Percentiles rank a stretch among this genome's conserved stretches.
These are phyloP conservation scores for Anableps anableps DNA, from an alignment of 2,797 vertebrate genomes.

Conservation along the genomic window DNA sequence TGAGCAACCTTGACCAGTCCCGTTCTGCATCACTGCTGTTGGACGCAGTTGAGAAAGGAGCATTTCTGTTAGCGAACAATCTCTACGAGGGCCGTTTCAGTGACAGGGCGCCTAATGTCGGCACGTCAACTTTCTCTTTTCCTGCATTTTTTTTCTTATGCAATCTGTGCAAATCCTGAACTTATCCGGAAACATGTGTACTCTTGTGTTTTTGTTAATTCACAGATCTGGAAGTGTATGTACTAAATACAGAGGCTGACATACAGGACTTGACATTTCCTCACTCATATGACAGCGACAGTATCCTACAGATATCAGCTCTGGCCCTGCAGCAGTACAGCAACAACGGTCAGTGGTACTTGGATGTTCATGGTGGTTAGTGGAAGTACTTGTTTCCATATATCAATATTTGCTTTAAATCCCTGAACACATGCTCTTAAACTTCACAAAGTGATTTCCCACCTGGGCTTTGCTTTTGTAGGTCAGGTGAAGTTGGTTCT, in stretches of 20 bases:
- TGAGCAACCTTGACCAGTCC: slow-evolving; percentile 72
- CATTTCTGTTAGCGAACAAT: slow-evolving; percentile 79
- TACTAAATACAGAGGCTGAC: slow-evolving; percentile 89
- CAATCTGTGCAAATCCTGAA: neutral
- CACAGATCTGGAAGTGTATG: slow-evolving; percentile 80
- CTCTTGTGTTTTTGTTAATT: slow-evolving; percentile 17
- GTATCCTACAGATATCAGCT: slow-evolving; percentile 90
- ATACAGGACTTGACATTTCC: slow-evolving; percentile 91
- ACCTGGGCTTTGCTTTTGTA: slow-evolving; percentile 40
- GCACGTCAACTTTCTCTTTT: slow-evolving; percentile 41
- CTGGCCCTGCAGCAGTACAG: slow-evolving; percentile 93
- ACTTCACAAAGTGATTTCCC: neutral
- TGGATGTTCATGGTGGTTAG: neutral
- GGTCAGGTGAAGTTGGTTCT: slow-evolving; percentile 93
- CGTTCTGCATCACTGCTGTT: slow-evolving; percentile 74
- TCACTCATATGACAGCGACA: slow-evolving; percentile 89
- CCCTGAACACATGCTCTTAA: neutral
- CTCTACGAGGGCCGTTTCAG: slow-evolving; percentile 82
- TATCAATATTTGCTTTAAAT: neutral
- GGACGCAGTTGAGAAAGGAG: slow-evolving; percentile 79
- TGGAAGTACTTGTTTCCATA: neutral
- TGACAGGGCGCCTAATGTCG: slow-evolving; percentile 79
- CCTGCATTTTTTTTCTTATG: neutral
- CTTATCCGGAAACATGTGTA: slow-evolving; percentile 17
- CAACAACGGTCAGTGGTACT: slow-evolving; percentile 85